Conservation (phyloP, 2,888 invertebrate species). For the Seira musarum region DNA sequence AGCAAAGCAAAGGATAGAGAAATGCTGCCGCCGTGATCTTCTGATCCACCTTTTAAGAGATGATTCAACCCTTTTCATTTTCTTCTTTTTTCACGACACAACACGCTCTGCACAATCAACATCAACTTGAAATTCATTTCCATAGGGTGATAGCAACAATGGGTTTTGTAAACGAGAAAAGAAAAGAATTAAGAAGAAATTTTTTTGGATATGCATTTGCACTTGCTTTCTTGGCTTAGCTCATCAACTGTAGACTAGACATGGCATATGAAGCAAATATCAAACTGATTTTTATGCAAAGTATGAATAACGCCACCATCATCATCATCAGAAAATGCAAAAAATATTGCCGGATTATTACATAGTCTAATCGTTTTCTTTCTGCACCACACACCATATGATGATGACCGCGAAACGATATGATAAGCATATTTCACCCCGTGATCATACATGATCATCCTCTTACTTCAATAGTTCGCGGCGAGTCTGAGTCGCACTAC, state of each 20-base stretch:
- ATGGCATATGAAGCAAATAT: background rate
- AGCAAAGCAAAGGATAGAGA: conserved; percentile 31
- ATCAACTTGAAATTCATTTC: background rate
- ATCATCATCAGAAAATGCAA: background rate
- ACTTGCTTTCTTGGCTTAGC: background rate
- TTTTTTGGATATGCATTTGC: background rate
- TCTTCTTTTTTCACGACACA: background rate
- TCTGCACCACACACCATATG: background rate
- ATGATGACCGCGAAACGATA: background rate
- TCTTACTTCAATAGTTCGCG: background rate
- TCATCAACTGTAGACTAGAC: too few relatives aligned
- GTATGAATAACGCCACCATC: background rate
- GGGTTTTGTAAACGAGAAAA: conserved; percentile 4
- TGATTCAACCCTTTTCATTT: conserved; percentile 10
- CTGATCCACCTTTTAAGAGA: conserved; percentile 2
- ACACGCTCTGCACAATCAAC: background rate
- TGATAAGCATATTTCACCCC: conserved; percentile 6
- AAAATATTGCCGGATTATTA: background rate
- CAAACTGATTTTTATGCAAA: conserved; percentile 10
- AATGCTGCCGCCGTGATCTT: conserved; percentile 28
- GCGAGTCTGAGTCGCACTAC: background rate
- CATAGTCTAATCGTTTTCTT: conserved; percentile 2
- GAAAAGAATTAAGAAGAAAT: conserved; percentile 3
- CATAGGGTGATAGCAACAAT: background rate
- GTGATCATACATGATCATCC: background rate